Evolutionary conservation across 2,113 vertebrate species (phyloP), one percentile per base, ranked within the genome.

Genomic region (Puffinus mauretanicus): DNA sequence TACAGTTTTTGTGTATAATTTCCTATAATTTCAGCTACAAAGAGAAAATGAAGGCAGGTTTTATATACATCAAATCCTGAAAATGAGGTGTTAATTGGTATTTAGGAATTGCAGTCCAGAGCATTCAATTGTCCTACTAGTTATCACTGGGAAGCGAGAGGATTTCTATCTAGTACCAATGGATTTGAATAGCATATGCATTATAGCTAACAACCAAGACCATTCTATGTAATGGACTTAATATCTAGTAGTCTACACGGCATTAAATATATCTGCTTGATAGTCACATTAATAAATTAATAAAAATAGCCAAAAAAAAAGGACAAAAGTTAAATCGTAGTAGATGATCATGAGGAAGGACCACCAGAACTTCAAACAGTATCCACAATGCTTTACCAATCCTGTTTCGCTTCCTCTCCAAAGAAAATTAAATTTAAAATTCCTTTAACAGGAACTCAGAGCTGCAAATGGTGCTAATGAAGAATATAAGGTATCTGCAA

Each of bases 31-130:
- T 80, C 91, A 93, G n/a, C 75, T 94, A 82, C 78, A 94, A 75
- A 83, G 57, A 82, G 58, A 89, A 96, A 90, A 87, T 40, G 20
- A 87, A 26, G 82, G 52, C 46, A 95, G 84, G 51, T 82, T 86
- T 94, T 52, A 82, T 72, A 87, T 40, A 90, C n/a, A 94, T 10
- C 62, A 84, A 27, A 82, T 81, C 29, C 54, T 84, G 49, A 90
- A 94, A 90, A 91, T 82, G 58, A 91, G 27, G 58, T 82, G 90
- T 92, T 93, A 93, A 78, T 92, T 92, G 55, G 16, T 75, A 93
- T 94, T 88, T 78, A 93, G 44, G 32, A 90, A 88, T 57, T 77
- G 26, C 61, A 82, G 84, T 79, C 66, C 93, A 86, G 69, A 67
- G 27, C 30, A 57, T 82, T 95, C 73, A 78, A 55, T 78, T 18